Evolutionary conservation across 2,113 vertebrate genomes (phyloP).

Genomic region (Labeo rohita): DNA sequence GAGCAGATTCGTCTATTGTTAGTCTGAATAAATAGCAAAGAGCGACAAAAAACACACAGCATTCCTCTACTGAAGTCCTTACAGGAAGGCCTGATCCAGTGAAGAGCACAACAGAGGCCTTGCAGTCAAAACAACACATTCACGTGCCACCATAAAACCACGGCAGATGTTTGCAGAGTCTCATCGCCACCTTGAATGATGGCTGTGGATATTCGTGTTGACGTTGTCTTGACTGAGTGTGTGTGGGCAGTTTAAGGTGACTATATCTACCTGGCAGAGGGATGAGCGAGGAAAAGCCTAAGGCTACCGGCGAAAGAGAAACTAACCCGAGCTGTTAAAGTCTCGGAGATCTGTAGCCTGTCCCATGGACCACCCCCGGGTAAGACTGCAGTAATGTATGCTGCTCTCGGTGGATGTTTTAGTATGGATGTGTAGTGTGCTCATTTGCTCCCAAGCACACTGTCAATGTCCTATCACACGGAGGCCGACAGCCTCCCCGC

Average conservation of each 20-base stretch:
- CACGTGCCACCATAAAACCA: constrained; percentile 32
- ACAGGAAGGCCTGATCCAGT: constrained; percentile 30
- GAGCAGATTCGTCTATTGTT: constrained; percentile 42
- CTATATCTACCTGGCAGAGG: constrained; percentile 20
- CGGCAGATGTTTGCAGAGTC: constrained; percentile 45
- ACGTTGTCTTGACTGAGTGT: constrained; percentile 1
- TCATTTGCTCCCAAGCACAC: constrained; percentile 18
- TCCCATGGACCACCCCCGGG: constrained; percentile 28
- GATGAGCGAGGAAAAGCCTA: constrained; percentile 3
- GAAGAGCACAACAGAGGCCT: not conserved
- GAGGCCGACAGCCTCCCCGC: not conserved
- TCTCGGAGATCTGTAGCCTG: not conserved
- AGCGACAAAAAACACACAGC: constrained; percentile 30
- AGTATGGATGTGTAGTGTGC: not conserved
- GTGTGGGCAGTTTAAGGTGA: constrained; percentile 9
- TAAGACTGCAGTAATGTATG: constrained; percentile 25
- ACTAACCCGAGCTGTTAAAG: constrained; percentile 27
- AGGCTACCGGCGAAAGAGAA: constrained; percentile 35
- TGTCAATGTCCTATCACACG: constrained; percentile 37
- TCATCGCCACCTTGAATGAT: constrained; percentile 32
- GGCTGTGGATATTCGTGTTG: constrained; percentile 27
- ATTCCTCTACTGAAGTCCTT: constrained; percentile 44
- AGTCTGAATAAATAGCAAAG: constrained; percentile 15
- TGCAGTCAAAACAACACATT: constrained; percentile 51
- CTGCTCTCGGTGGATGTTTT: constrained; percentile 31